A percentile compares a stretch with the other conserved stretches of the same genome.
Evolutionary conservation across 2,888 invertebrate genomes (phyloP).

Genomic region (Brachypterus glaber): DNA sequence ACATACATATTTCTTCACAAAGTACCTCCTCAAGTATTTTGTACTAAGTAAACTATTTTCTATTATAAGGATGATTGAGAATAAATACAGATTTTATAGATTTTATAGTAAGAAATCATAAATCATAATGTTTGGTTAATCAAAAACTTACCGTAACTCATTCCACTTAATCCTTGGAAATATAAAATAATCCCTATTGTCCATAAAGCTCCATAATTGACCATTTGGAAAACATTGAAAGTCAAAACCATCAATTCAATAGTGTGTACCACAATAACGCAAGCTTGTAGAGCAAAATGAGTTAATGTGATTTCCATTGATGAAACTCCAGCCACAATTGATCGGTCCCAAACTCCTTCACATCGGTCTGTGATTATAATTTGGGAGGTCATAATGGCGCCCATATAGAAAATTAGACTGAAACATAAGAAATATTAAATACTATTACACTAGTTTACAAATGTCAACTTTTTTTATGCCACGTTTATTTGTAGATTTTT

Average conservation of each 20-base stretch:
- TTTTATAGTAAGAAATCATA: too few species aligned
- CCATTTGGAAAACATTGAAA: constrained; percentile 52
- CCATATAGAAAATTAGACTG: constrained; percentile 78
- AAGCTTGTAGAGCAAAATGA: constrained; percentile 66
- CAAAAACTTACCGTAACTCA: constrained; percentile 69
- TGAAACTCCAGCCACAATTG: constrained; percentile 75
- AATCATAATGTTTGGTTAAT: too few species aligned
- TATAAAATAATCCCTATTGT: constrained; percentile 55
- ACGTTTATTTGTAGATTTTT: background rate
- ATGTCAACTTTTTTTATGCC: background rate
- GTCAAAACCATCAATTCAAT: constrained; percentile 51
- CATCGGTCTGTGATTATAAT: constrained; percentile 70
- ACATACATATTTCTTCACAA: too few species aligned
- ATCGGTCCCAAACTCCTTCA: constrained; percentile 82
- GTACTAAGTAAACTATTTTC: too few species aligned
- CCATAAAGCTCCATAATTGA: constrained; percentile 51
- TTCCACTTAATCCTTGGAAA: constrained; percentile 70
- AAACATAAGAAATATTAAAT: constrained; percentile 20
- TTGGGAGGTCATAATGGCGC: constrained; percentile 73
- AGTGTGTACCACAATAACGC: constrained; percentile 60
- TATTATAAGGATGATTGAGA: too few species aligned
- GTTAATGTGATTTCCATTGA: constrained; percentile 71
- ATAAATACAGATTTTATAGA: too few species aligned
- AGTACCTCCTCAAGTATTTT: too few species aligned
- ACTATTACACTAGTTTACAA: background rate